Evolutionary conservation across 2,113 vertebrate genomes (phyloP), one percentile per base, ranked within the genome.

Genomic region (Centropristis striata): DNA sequence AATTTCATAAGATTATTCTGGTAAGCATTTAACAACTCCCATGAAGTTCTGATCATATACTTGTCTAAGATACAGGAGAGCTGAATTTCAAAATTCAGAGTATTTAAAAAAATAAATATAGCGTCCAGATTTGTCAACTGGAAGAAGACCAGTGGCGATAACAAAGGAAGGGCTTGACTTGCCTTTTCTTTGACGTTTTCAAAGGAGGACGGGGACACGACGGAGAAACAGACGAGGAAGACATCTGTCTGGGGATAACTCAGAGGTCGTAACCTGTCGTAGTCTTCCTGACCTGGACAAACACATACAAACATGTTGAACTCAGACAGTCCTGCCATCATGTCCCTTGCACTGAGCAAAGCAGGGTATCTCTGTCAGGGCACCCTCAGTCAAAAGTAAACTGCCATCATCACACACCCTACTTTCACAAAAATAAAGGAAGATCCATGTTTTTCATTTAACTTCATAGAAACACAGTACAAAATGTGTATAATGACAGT

Each of bases 121-220:
- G 7, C 27, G 18, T 53, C 16, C 27, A 13, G 3, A 41, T 21
- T 44, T 49, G 11, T 1, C 11, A 1, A 59, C 3, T 16, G n/a
- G 9, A 1, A 20, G 20, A 49, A 16, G 5, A 46, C 1, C 21
- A 28, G 15, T 28, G 9, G 16, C 16, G 32, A 21, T 32, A 32
- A 32, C 3, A 32, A 41, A 51, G 2, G 10, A 18, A 12, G 14
- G 2, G 8, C 7, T 15, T 54, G 4, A 83, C 88, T 86, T 80
- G 94, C 98, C 97, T 99, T 99, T 96, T 99, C 98, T 97, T 99
- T 99, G 94, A 99, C 98, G 88, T 99, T 99, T 97, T 99, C 98
- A 94, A 99, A 99, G 59, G 98, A 99, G 90, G 98, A 99, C 58
- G 98, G 98, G 59, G 98, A 99, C 66, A 99, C 98, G 59, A 99